These are phyloP conservation scores for Mystacornis crossleyi DNA, from an alignment of 2,113 vertebrate genomes.

Conservation along the genomic window DNA sequence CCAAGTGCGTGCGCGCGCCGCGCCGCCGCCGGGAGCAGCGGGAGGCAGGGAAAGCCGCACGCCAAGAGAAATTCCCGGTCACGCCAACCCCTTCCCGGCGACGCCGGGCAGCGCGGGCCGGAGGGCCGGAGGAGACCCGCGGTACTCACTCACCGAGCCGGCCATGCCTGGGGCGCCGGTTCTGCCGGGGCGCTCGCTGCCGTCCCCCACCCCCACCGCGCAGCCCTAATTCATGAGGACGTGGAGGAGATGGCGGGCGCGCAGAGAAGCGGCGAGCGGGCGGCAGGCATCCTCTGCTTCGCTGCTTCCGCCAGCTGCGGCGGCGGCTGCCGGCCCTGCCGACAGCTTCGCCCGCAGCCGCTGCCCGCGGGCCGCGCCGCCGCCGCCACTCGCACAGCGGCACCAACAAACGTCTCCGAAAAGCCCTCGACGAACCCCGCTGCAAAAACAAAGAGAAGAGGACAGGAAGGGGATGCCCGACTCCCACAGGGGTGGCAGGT, in stretches of 20 bases:
- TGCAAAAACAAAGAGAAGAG: background rate
- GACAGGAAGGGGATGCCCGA: background rate
- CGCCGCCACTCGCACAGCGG: too few relatives aligned
- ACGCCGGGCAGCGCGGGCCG: background rate
- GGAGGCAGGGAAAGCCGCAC: background rate
- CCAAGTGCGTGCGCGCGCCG: slow-evolving; percentile 15
- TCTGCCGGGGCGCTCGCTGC: slow-evolving; percentile 57
- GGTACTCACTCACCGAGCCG: slow-evolving; percentile 87
- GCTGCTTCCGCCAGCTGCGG: background rate
- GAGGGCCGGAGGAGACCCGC: background rate
- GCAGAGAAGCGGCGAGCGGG: slow-evolving; percentile 68
- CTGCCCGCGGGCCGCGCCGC: background rate
- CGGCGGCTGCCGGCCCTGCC: background rate
- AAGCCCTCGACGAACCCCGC: background rate
- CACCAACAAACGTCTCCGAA: background rate
- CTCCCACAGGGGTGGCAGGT: background rate
- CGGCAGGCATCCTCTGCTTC: slow-evolving; percentile 84
- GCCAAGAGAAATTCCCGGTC: background rate
- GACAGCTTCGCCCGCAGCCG: too few relatives aligned
- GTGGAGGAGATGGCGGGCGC: slow-evolving; percentile 70
- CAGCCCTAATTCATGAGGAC: slow-evolving; percentile 86
- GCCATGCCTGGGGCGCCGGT: slow-evolving; percentile 88
- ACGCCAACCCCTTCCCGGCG: slow-evolving; percentile 48
- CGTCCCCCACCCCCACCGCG: slow-evolving; percentile 63
- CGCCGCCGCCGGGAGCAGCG: slow-evolving; percentile 33